A percentile compares a stretch with the other conserved stretches of the same genome.
These are phyloP conservation scores for Nematostella vectensis DNA, from an alignment of 92 coral and sea anemone species.

Conservation along the genomic window DNA sequence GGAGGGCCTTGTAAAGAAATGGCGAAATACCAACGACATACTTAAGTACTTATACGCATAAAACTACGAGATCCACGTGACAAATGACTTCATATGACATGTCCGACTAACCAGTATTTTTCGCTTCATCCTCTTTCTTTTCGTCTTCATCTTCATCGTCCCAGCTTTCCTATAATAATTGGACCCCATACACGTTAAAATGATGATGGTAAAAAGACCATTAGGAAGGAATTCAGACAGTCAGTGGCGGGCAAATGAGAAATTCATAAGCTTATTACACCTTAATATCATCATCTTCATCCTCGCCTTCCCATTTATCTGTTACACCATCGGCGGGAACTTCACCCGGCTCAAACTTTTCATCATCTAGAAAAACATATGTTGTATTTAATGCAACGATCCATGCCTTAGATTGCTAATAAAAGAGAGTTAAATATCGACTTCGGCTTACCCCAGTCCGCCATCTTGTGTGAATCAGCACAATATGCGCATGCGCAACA, in stretches of 20 bases:
- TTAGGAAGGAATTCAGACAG: neutral
- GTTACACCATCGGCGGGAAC: constrained; percentile 39
- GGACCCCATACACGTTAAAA: neutral
- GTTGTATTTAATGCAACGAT: too few species aligned
- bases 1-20: too few species aligned
- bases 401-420: too few species aligned
- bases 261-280: constrained; percentile 17
- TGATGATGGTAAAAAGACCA: neutral
- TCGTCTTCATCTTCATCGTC: constrained; percentile 82
- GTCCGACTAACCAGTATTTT: constrained; percentile 20
- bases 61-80: constrained; percentile 8
- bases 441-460: constrained; percentile 92
- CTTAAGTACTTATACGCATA: too few species aligned
- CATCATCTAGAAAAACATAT: constrained; percentile 58
- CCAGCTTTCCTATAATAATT: constrained; percentile 76
- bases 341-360: constrained; percentile 76
- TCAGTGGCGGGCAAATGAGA: neutral
- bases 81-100: neutral
- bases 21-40: too few species aligned
- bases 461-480: constrained; percentile 57
- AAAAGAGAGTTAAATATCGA: too few species aligned
- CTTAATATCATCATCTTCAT: constrained; percentile 92
- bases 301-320: constrained; percentile 98
- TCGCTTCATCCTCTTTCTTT: constrained; percentile 34
- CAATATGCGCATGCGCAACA: constrained; percentile 25